Percentiles rank a stretch among this genome's conserved stretches.
These are phyloP conservation scores for Lasioglossum villosulum DNA, from an alignment of 2,888 invertebrate species.

Conservation along the genomic window DNA sequence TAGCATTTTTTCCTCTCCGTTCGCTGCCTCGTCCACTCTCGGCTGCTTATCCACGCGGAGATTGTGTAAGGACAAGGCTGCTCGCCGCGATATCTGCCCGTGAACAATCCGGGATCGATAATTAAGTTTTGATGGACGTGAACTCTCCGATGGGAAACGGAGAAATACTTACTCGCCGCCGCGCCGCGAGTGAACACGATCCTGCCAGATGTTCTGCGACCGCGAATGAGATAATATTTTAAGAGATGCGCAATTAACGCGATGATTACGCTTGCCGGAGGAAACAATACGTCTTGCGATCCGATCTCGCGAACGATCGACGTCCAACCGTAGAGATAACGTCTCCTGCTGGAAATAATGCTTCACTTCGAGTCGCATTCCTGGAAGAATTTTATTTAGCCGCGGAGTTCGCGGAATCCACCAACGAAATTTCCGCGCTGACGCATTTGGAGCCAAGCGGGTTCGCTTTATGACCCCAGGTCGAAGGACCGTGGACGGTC, in stretches of 20 bases:
- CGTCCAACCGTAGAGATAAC: slow-evolving; percentile 29
- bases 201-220: slow-evolving; percentile 47
- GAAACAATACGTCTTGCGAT: slow-evolving; percentile 62
- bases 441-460: neutral
- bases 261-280: slow-evolving; percentile 52
- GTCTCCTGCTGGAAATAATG: slow-evolving; percentile 51
- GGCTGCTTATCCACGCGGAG: neutral
- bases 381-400: slow-evolving; percentile 37
- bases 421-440: slow-evolving; percentile 21
- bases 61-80: slow-evolving; percentile 32
- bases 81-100: slow-evolving; percentile 12
- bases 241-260: slow-evolving; percentile 57
- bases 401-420: slow-evolving; percentile 28
- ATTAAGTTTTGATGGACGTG: slow-evolving; percentile 28
- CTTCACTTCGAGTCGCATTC: slow-evolving; percentile 29
- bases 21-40: neutral
- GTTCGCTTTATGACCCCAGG: neutral
- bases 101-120: slow-evolving; percentile 38
- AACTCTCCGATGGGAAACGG: neutral
- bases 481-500: neutral
- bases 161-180: neutral
- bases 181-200: neutral
- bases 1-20: slow-evolving; percentile 26
- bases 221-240: slow-evolving; percentile 51
- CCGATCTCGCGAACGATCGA: slow-evolving; percentile 44